A percentile compares a stretch with the other conserved stretches of the same genome.
Evolutionary conservation across 2,113 vertebrate species (phyloP).

Genomic region (Arizona elegans): DNA sequence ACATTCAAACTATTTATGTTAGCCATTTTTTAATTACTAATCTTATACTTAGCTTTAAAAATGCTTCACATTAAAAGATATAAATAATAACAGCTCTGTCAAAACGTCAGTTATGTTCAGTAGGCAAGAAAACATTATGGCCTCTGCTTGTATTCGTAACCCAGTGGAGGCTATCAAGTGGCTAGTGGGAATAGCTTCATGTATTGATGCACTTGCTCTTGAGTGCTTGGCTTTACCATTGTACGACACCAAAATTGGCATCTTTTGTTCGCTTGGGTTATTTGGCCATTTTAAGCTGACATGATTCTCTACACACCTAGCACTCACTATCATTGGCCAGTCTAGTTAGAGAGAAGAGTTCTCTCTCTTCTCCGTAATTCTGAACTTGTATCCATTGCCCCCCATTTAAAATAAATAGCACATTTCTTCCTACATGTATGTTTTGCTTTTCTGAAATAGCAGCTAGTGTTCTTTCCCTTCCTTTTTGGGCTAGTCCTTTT

Average conservation of each 20-base stretch:
- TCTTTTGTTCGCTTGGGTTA: not conserved
- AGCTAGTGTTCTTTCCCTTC: not conserved
- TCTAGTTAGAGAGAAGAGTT: not conserved
- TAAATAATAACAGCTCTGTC: not conserved
- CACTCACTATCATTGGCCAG: not conserved
- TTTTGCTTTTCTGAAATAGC: not conserved
- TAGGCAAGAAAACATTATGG: not conserved
- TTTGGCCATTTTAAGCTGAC: not conserved
- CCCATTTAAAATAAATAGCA: not conserved
- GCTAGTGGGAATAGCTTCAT: not conserved
- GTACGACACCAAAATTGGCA: not conserved
- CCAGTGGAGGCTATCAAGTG: not conserved
- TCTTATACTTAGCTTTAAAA: not conserved
- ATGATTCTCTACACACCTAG: not conserved
- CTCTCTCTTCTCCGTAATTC: too few species aligned
- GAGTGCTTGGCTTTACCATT: not conserved
- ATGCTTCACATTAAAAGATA: not conserved
- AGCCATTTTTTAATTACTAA: not conserved
- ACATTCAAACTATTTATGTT: not conserved
- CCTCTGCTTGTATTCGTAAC: not conserved
- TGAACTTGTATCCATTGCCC: not conserved
- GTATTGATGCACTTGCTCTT: not conserved
- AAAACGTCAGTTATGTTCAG: not conserved
- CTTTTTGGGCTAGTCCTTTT: conserved; percentile 73
- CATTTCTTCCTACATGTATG: not conserved